phyloP scores from a whole-genome alignment of 2,113 vertebrate genomes.

The Hippocampus guttulatus region DNA sequence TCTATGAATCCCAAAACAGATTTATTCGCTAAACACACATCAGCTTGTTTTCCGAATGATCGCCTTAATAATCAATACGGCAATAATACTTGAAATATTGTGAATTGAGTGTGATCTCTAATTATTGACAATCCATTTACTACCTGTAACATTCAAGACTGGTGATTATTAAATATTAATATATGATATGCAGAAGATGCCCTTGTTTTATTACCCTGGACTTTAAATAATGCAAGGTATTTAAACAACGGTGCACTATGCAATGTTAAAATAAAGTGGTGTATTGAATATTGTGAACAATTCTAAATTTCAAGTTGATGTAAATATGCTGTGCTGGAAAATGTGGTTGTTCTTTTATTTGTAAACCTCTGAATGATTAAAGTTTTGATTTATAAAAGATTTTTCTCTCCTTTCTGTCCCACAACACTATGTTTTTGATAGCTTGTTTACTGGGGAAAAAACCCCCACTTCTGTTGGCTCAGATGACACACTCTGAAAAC shows the following conservation, averaged over 20 bases:
- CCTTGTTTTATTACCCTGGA: neutral
- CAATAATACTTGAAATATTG: constrained; percentile 20
- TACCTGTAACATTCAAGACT: neutral
- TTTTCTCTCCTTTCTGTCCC: neutral
- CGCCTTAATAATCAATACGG: neutral
- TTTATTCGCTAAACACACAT: constrained; percentile 16
- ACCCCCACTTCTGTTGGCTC: neutral
- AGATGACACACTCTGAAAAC: constrained; percentile 27
- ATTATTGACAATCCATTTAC: neutral
- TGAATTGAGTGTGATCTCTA: neutral
- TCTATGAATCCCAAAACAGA: constrained; percentile 24
- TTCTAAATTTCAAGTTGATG: neutral
- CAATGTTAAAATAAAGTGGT: constrained; percentile 1
- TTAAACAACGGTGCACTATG: constrained; percentile 4
- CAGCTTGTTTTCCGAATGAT: neutral
- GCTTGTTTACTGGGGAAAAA: constrained; percentile 19
- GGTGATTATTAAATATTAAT: neutral
- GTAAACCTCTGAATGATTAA: constrained; percentile 23
- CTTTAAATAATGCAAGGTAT: neutral
- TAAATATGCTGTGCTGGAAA: constrained; percentile 24
- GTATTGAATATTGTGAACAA: neutral
- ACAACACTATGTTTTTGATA: neutral
- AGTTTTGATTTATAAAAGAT: constrained; percentile 20
- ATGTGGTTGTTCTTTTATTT: constrained; percentile 6
- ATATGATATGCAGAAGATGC: neutral